Base-by-base conservation (phyloP, 1,140 invertebrate genomes). In the Drosophila pandora region DNA sequence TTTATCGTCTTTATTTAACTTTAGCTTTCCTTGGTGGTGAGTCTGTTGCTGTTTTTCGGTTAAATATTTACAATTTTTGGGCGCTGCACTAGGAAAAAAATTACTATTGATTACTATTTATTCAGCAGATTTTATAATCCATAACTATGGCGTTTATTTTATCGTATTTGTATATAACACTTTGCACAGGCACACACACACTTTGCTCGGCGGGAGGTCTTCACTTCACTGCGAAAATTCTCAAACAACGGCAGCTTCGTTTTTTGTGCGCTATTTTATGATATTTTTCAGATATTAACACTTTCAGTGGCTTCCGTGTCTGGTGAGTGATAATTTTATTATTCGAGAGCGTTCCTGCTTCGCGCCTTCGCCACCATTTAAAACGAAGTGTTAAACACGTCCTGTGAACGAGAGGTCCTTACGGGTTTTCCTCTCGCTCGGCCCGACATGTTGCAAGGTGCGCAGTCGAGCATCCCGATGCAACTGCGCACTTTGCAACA, bases 51-150 rank as follows among this genome's bases (percentile, higher is more conserved):
- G 68, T 85, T 76, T 76, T 79, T 76, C 73, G 59, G 73, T 87
- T 85, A 59, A 63, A 78, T 85, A 85, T 85, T 79, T 85, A 85
- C 82, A 85, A 85, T 87, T 78, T 87, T 78, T 73, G 47, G 68
- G 62, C 79, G 62, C 67, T 87, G 82, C 82, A 77, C 83, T 87
- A 37, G 10, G 8, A 28, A 72, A 68, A 60, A 67, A 68, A 57
- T 17, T 17, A 62, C 56, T 71, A 57, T 49, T n/a, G 25, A 32
- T 23, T 22, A 39, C 50, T 34, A 28, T 41, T 54, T 22, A 12
- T 22, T 60, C 28, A 0, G 3, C 0, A 41, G 39, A 41, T 59
- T 43, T 49, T n/a, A 34, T 43, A 13, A 9, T 34, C 41, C 50
- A 69, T 23, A 57, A 39, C 9, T 8, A 45, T 22, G 21, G 7